These are phyloP conservation scores for Ptilodon capucinus DNA, from an alignment of 2,888 invertebrate genomes.

Conservation along the genomic window DNA sequence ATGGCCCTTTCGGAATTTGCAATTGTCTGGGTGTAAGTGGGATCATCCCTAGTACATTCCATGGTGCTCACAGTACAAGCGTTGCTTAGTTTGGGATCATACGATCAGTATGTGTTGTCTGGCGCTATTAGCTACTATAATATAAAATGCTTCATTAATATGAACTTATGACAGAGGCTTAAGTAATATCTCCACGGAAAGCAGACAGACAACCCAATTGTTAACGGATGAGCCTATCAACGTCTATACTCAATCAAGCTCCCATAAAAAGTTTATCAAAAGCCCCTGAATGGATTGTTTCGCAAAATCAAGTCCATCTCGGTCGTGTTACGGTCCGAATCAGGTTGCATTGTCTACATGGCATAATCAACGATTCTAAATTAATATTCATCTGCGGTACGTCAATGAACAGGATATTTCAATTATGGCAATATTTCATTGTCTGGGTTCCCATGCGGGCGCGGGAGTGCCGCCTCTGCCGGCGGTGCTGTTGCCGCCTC, in stretches of 20 bases:
- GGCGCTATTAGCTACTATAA: too few species aligned
- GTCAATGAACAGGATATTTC: slow-evolving; percentile 46
- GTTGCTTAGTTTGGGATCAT: too few species aligned
- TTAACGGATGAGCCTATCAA: neutral
- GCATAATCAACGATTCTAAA: slow-evolving; percentile 27
- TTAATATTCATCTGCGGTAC: slow-evolving; percentile 34
- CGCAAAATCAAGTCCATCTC: neutral
- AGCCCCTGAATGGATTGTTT: neutral
- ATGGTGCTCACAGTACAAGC: too few species aligned
- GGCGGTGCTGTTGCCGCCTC: neutral
- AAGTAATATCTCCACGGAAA: too few species aligned
- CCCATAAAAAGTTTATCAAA: neutral
- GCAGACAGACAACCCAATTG: neutral
- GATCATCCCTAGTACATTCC: too few species aligned
- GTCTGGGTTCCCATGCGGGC: slow-evolving; percentile 40
- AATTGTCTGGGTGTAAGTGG: too few species aligned
- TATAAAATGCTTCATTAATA: too few species aligned
- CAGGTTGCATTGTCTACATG: neutral
- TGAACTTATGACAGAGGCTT: too few species aligned
- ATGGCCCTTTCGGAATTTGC: too few species aligned
- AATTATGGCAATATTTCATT: slow-evolving; percentile 43
- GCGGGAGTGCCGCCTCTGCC: neutral
- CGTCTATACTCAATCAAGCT: neutral
- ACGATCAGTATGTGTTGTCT: too few species aligned
- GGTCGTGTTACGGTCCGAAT: neutral